Evolutionary conservation across 2,797 vertebrate species (phyloP).

Genomic region (Leptoclinus maculatus): DNA sequence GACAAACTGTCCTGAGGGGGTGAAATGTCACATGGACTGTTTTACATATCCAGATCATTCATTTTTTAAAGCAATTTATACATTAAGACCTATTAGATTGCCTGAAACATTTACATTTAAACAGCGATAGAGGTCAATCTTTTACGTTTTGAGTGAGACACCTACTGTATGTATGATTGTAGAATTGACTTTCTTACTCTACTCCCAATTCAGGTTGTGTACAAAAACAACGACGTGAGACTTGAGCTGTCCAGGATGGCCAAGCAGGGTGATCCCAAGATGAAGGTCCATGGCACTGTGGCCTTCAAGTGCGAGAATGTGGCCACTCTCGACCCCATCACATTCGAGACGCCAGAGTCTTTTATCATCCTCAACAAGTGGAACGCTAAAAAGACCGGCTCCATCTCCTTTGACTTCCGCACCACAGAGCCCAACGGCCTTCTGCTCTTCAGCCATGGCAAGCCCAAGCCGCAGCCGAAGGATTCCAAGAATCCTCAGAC

Average conservation of each 20-base stretch:
- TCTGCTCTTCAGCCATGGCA: constrained; percentile 97
- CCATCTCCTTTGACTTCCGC: constrained; percentile 98
- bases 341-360: constrained; percentile 97
- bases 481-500: constrained; percentile 93
- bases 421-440: constrained; percentile 98
- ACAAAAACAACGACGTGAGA: constrained; percentile 98
- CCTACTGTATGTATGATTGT: background rate
- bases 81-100: background rate
- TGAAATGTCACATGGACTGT: constrained; percentile 27
- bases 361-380: constrained; percentile 96
- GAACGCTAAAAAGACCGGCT: constrained; percentile 98
- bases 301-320: constrained; percentile 99
- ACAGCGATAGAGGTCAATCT: background rate
- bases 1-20: constrained; percentile 5
- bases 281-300: constrained; percentile 96
- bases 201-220: constrained; percentile 90
- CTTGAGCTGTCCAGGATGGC: constrained; percentile 96
- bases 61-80: background rate
- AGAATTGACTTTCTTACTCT: constrained; percentile 26
- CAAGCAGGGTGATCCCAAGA: constrained; percentile 94
- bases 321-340: constrained; percentile 97
- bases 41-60: constrained; percentile 8
- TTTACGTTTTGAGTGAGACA: background rate
- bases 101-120: background rate
- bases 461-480: constrained; percentile 93